These are phyloP conservation scores for Tenrec ecaudatus DNA, from an alignment of 2,113 vertebrate genomes.

Conservation along the genomic window DNA sequence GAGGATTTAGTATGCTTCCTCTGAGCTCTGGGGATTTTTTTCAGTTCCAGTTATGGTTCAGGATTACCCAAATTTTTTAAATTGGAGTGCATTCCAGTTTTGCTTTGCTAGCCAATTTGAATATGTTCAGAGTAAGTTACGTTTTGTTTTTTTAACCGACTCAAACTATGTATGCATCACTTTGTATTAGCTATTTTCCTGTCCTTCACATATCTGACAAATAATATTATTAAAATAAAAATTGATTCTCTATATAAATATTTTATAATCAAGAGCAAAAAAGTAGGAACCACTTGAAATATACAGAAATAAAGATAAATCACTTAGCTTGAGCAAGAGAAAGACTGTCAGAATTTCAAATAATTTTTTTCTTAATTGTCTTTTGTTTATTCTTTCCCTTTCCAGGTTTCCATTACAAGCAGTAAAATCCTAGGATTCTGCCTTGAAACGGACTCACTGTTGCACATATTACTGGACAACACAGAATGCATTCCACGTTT, in stretches of 20 bases:
- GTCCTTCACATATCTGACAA: neutral
- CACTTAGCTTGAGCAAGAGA: neutral
- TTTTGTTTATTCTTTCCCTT: conserved; percentile 52
- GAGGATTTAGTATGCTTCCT: neutral
- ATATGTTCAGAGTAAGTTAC: neutral
- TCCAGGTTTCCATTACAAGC: conserved; percentile 87
- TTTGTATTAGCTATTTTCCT: neutral
- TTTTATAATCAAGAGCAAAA: conserved; percentile 22
- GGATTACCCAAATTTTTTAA: too few species aligned
- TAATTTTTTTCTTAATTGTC: conserved; percentile 39
- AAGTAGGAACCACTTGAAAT: neutral
- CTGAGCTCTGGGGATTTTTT: neutral
- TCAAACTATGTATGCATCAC: neutral
- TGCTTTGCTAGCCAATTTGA: too few species aligned
- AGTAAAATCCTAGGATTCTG: conserved; percentile 80
- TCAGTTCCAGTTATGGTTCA: neutral
- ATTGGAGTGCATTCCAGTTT: too few species aligned
- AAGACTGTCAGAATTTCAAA: conserved; percentile 19
- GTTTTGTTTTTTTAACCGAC: neutral
- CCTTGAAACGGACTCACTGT: conserved; percentile 84
- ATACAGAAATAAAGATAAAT: conserved; percentile 19
- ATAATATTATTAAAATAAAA: conserved; percentile 34
- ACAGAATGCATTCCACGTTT: conserved; percentile 62
- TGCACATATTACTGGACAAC: conserved; percentile 83
- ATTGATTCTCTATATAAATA: neutral